Percentiles rank a stretch among this genome's conserved stretches.
Conservation (phyloP, 2,797 vertebrate genomes). For the Enteromius radiatus region DNA sequence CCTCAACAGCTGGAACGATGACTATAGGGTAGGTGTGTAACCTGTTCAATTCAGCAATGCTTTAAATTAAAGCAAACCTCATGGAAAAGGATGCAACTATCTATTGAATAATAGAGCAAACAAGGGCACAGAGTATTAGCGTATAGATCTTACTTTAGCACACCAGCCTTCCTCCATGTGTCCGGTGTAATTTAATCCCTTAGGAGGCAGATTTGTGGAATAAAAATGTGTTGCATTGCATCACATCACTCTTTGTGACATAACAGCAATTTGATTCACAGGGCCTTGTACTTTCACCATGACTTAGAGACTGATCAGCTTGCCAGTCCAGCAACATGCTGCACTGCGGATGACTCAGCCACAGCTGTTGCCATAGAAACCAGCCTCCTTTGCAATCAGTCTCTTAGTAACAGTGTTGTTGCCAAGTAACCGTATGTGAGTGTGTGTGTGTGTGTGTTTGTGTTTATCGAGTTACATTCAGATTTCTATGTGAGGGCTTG, state of each 20-base stretch:
- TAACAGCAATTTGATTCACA: conserved; percentile 42
- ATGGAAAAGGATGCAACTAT: neutral
- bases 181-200: conserved; percentile 10
- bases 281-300: conserved; percentile 48
- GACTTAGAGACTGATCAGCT: conserved; percentile 56
- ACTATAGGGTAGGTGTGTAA: neutral
- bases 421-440: conserved; percentile 78
- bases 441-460: conserved; percentile 55
- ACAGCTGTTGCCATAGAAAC: conserved; percentile 86
- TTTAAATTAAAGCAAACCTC: neutral
- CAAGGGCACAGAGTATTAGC: conserved; percentile 21
- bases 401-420: conserved; percentile 88
- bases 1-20: conserved; percentile 27
- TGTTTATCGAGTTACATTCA: conserved; percentile 53
- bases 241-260: conserved; percentile 46
- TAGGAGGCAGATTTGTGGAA: conserved; percentile 5
- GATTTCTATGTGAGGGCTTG: conserved; percentile 42
- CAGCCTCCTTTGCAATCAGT: conserved; percentile 85
- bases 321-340: conserved; percentile 66
- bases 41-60: neutral
- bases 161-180: conserved; percentile 1
- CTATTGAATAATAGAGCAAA: neutral
- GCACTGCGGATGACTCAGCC: conserved; percentile 87
- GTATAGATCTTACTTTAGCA: neutral
- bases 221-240: conserved; percentile 12